Evolutionary conservation across 2,888 invertebrate genomes (phyloP), one percentile per base, ranked within the genome.

Genomic region (Hartigia nigra): DNA sequence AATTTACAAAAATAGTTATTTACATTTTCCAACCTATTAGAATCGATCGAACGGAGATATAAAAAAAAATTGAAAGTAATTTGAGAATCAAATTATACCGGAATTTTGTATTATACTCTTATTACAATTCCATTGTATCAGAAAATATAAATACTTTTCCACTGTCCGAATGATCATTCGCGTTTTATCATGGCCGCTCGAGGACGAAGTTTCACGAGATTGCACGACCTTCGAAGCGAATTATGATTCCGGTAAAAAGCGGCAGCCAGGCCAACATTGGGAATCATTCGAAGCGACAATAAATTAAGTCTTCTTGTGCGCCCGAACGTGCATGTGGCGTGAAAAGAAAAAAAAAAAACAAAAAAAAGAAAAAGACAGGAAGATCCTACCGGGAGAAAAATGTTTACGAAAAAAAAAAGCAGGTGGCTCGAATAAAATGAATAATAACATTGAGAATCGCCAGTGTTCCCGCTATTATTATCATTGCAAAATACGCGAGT

Each of bases 241-340:
- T 84, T 88, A 88, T 87, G 87, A 88, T 88, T 89, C 88, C 87
- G 88, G 89, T 87, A 88, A 86, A 85, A 55, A 55, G 39, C 23
- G 39, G 23, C 39, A 23, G 39, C 14, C 14, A 5, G 1, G 23
- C 39, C 39, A 55, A 55, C 39, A 23, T 55, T 55, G 23, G 14
- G 23, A 55, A 55, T 55, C 39, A 55, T 55, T 55, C 39, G 23
- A 55, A 55, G 9, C 23, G 39, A 55, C 39, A 23, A 55, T 55
- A 23, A 55, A 55, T 55, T 1, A 55, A 9, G 23, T 55, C 5
- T 5, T 55, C 23, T 5, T 23, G 39, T 55, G 23, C 23, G 0
- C 5, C 23, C 5, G 23, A 23, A 2, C 5, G 23, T 5, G 23
- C 2, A 55, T 5, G 1, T 4, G 23, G 0, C 5, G 4, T 4